Conservation (phyloP, 2,113 vertebrate genomes). For the Orycteropus afer region DNA sequence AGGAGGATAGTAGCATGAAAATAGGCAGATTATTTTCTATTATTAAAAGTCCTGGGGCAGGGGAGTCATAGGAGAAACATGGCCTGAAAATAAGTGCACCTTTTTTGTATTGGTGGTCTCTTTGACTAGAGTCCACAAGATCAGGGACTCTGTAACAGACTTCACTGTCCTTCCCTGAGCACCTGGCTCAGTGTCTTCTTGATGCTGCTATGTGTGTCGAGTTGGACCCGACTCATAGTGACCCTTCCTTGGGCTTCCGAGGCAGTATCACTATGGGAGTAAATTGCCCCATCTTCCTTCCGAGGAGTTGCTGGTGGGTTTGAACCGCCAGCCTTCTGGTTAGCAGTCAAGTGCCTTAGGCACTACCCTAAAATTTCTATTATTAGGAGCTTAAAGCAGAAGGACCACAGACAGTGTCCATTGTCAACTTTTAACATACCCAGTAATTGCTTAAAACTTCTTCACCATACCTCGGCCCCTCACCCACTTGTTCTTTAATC, state of each 20-base stretch:
- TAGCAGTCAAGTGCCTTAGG: no score
- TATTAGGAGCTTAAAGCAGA: not conserved
- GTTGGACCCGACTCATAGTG: no score
- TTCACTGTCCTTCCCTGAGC: not conserved
- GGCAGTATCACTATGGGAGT: no score
- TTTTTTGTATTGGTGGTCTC: not conserved
- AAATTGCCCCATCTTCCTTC: no score
- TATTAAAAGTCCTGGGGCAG: not conserved
- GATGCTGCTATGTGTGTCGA: no score
- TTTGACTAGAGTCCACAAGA: not conserved
- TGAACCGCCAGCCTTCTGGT: no score
- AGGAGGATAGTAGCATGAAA: not conserved
- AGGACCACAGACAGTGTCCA: not conserved
- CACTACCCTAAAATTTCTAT: not conserved
- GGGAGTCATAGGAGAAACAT: not conserved
- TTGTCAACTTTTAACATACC: not conserved
- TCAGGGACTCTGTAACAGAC: not conserved
- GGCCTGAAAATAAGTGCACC: not conserved
- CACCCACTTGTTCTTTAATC: not conserved
- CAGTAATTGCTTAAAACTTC: not conserved
- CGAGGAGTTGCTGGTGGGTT: no score
- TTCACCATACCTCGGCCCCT: rapidly evolving
- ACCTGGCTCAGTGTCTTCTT: not conserved
- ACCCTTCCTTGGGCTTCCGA: no score
- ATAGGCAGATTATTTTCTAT: not conserved